Evolutionary conservation across 2,888 invertebrate species (phyloP), one percentile per base, ranked within the genome.

Genomic region (Agrilus mali): DNA sequence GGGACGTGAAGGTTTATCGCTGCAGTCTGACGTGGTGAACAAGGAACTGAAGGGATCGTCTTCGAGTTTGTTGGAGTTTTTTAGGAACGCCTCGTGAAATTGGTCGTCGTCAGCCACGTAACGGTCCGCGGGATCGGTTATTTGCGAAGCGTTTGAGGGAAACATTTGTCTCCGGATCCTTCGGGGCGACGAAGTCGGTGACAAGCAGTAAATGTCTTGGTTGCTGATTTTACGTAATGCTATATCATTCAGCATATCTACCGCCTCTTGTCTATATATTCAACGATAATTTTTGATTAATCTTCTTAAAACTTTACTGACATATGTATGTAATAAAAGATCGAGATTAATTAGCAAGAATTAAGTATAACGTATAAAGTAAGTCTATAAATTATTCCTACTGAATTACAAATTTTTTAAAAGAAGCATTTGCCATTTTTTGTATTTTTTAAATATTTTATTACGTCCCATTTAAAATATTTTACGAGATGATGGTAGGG

Each of bases 161-260:
- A 35, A 48, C 54, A 61, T 54, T 56, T 67, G 59, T 36, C 61
- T 59, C 34, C 63, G 59, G 27, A 63, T 50, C 50, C 64, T 60
- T 54, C 66, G 54, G 1, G 80, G 80, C 0, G 81, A 81, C 45
- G 76, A 71, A 52, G 74, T 75, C 3, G 80, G 78, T 1, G 77
- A 77, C 1, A 48, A 45, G 35, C 64, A 44, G 63, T 61, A 55
- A 60, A 59, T 55, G 59, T 63, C 60, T 41, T 58, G 58, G 48
- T 69, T 67, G 54, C 77, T 77, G 50, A 83, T 71, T 52, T 86
- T 80, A 35, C 84, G 74, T 33, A 82, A 81, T 2, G 86, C 85
- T 55, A 87, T 70, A 65, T 87, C 87, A 60, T 82, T 84, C 40
- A 88, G 69, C 82, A 87, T 84, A 54, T 87, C 86, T 45, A 86